These are phyloP conservation scores for Tromatobia lineatoria DNA, from an alignment of 2,888 invertebrate species.

Conservation along the genomic window DNA sequence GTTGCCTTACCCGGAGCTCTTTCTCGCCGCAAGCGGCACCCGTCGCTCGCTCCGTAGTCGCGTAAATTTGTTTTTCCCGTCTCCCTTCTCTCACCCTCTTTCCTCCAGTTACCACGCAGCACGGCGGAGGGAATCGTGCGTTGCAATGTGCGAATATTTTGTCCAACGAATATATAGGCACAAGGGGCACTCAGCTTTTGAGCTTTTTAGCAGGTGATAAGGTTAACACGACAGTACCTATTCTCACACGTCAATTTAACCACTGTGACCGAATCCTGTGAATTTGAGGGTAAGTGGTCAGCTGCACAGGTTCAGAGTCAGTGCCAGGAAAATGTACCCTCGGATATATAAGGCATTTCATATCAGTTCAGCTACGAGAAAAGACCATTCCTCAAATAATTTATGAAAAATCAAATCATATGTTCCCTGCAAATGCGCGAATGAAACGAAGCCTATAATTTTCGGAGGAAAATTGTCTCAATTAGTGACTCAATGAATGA, in stretches of 20 bases:
- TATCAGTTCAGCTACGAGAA: no score
- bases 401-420: no score
- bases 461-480: no score
- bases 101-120: not conserved
- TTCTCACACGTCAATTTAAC: conserved; percentile 1
- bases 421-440: no score
- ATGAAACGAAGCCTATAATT: no score
- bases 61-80: conserved; percentile 49
- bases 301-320: not conserved
- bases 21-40: conserved; percentile 10
- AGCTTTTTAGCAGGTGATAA: conserved; percentile 28
- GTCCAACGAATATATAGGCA: not conserved
- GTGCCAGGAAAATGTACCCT: not conserved
- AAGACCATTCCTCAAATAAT: no score
- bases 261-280: not conserved
- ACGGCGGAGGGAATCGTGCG: conserved; percentile 22
- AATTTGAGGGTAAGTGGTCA: not conserved
- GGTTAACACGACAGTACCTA: not conserved
- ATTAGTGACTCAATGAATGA: no score
- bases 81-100: conserved; percentile 7
- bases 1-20: conserved; percentile 60
- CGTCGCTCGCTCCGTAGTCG: conserved; percentile 27
- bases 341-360: not conserved
- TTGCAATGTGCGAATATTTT: conserved; percentile 30
- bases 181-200: conserved; percentile 8